Evolutionary conservation across 2,888 invertebrate species (phyloP).

Genomic region (Invenusta paracnida): DNA sequence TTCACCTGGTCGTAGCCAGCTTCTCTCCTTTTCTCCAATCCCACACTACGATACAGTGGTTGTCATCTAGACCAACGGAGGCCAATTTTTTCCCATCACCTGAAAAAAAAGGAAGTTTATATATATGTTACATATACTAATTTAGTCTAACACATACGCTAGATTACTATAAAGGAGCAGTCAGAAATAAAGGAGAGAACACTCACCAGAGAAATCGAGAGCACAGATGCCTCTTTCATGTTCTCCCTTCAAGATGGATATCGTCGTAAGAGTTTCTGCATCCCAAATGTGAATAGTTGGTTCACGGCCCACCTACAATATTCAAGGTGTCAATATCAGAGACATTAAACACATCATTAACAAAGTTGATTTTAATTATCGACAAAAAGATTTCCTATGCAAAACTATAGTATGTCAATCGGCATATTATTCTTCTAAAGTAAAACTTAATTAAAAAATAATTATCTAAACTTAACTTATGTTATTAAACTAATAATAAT

Average conservation of each 20-base stretch:
- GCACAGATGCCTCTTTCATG: conserved; percentile 61
- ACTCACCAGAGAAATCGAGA: conserved; percentile 59
- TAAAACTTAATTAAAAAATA: no score
- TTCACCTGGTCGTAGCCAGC: conserved; percentile 60
- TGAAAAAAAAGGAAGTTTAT: conserved; percentile 46
- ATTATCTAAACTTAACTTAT: no score
- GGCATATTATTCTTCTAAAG: no score
- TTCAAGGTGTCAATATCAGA: no score
- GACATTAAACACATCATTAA: no score
- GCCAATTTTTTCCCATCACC: conserved; percentile 60
- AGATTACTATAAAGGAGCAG: no score
- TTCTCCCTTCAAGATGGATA: conserved; percentile 59
- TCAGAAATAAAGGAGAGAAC: no score
- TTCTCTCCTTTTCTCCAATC: conserved; percentile 62
- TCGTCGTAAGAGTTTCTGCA: conserved; percentile 57
- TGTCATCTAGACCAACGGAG: conserved; percentile 61
- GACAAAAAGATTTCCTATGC: no score
- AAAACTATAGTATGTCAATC: no score
- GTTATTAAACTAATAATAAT: no score
- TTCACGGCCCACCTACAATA: conserved; percentile 60
- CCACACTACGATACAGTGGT: conserved; percentile 61
- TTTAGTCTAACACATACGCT: no score
- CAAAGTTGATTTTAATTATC: no score
- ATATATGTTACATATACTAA: background rate
- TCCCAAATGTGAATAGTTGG: conserved; percentile 62